Evolutionary conservation across 2,888 invertebrate species (phyloP).

Genomic region (Sthenelais limicola): DNA sequence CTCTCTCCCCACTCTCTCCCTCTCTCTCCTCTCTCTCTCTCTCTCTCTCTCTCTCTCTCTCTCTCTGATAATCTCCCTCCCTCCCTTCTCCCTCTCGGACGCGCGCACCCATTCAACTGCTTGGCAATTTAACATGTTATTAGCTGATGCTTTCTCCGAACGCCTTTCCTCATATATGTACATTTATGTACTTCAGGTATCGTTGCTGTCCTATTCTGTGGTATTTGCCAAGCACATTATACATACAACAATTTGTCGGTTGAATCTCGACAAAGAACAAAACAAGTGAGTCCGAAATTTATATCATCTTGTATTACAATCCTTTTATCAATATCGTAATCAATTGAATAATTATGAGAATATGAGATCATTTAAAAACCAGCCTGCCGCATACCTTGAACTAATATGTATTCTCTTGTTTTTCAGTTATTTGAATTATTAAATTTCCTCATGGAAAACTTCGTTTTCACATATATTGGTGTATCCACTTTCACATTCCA

Average conservation of each 20-base stretch:
- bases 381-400: background rate
- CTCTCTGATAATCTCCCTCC: too few species aligned
- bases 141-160: too few species aligned
- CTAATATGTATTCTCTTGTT: background rate
- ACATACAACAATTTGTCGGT: constrained; percentile 95
- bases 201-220: constrained; percentile 97
- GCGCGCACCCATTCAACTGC: too few species aligned
- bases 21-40: too few species aligned
- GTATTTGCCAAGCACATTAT: constrained; percentile 99
- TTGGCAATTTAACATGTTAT: too few species aligned
- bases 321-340: background rate
- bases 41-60: too few species aligned
- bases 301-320: background rate
- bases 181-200: constrained; percentile 76
- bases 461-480: constrained; percentile 98
- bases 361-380: background rate
- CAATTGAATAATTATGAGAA: background rate
- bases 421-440: constrained; percentile 86
- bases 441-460: constrained; percentile 97
- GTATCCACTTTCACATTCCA: constrained; percentile 99
- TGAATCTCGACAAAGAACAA: constrained; percentile 89
- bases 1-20: too few species aligned
- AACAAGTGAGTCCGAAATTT: constrained; percentile 76
- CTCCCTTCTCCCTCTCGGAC: too few species aligned
- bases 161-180: too few species aligned